Conservation (phyloP, 2,888 invertebrate genomes). For the Conchocele bisecta region DNA sequence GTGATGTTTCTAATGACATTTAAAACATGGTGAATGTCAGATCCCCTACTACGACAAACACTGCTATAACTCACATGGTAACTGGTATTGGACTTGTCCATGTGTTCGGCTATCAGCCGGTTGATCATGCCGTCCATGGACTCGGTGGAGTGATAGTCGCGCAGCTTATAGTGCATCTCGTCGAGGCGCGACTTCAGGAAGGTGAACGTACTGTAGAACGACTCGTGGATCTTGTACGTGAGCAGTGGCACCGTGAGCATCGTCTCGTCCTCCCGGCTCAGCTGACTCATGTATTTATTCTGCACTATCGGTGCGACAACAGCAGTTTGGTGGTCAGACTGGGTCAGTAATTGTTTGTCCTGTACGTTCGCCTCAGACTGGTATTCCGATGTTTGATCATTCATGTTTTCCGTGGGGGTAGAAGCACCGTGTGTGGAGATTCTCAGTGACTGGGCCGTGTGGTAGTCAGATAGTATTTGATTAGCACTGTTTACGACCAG, state of each 20-base stretch:
- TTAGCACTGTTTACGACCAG: neutral
- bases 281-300: constrained; percentile 44
- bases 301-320: constrained; percentile 61
- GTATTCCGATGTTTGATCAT: neutral
- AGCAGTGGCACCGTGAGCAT: constrained; percentile 72
- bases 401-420: too few relatives aligned
- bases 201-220: constrained; percentile 74
- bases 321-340: constrained; percentile 59
- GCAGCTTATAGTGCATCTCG: constrained; percentile 71
- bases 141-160: constrained; percentile 64
- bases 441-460: constrained; percentile 36
- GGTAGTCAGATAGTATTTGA: constrained; percentile 47
- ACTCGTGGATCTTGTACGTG: constrained; percentile 74
- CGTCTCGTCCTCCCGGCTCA: constrained; percentile 69
- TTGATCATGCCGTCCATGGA: constrained; percentile 74
- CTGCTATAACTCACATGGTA: constrained; percentile 39
- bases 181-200: constrained; percentile 67
- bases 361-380: constrained; percentile 6
- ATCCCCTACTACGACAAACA: neutral
- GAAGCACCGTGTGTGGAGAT: too few relatives aligned
- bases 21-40: neutral
- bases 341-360: constrained; percentile 22
- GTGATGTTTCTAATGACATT: neutral
- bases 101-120: constrained; percentile 50
- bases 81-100: constrained; percentile 51